Evolutionary conservation across 2,113 vertebrate species (phyloP).

Genomic region (Climacteris rufus): DNA sequence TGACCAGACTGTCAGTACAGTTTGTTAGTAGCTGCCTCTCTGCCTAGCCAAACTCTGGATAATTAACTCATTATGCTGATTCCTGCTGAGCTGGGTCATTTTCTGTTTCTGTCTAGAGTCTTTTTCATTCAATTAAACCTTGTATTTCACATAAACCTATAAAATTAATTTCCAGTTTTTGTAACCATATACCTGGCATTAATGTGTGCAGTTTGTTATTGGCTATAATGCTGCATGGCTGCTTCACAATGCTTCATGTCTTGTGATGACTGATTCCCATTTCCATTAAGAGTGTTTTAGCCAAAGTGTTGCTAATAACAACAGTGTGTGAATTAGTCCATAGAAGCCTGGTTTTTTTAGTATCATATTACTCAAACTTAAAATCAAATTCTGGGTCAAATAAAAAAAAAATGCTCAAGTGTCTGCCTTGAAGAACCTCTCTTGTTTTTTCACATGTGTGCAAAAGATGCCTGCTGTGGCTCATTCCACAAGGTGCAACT

Average conservation of each 20-base stretch:
- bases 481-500: neutral
- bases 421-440: neutral
- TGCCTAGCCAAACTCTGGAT: conserved; percentile 17
- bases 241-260: neutral
- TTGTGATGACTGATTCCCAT: neutral
- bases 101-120: neutral
- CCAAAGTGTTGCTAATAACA: neutral
- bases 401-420: neutral
- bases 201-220: neutral
- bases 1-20: conserved; percentile 46
- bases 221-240: neutral
- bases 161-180: neutral
- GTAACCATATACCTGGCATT: neutral
- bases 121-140: conserved; percentile 49
- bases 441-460: rapidly evolving
- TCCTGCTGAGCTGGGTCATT: conserved; percentile 49
- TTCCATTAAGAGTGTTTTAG: neutral
- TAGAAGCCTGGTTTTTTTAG: neutral
- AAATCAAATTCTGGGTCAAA: neutral
- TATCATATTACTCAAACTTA: neutral
- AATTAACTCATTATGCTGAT: conserved; percentile 59
- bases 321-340: neutral
- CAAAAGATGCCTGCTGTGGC: neutral
- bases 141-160: neutral
- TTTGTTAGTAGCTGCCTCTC: conserved; percentile 13